Conservation (phyloP, 2,797 vertebrate genomes). For the Tokudaia tokunoshimensis region DNA sequence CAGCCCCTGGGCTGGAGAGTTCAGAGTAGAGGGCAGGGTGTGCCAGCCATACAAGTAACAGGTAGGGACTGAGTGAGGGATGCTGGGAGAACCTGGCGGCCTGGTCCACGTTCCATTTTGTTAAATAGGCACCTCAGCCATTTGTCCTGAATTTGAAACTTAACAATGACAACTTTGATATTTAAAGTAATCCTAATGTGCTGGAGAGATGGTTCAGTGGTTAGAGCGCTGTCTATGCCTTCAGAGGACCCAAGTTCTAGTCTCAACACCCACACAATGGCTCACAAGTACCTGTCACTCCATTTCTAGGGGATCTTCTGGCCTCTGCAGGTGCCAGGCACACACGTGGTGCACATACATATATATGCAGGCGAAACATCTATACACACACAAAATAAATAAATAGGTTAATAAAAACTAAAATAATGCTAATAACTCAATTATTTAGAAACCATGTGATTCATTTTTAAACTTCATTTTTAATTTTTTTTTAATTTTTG, state of each 20-base stretch:
- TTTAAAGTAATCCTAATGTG: neutral
- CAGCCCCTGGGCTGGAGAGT: neutral
- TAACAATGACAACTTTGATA: neutral
- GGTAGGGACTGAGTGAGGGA: neutral
- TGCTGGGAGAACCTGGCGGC: neutral
- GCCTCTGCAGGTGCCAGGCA: neutral
- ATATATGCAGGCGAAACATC: neutral
- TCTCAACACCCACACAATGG: neutral
- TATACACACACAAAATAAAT: too few relatives aligned
- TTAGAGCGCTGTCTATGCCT: neutral
- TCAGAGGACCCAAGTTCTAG: neutral
- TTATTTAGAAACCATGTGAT: conserved; percentile 23
- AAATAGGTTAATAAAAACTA: neutral
- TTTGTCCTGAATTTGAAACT: neutral
- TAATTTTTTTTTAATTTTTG: conserved; percentile 56
- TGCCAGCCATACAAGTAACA: neutral
- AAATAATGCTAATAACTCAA: conserved; percentile 53
- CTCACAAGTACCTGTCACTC: neutral
- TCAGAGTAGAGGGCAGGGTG: too few relatives aligned
- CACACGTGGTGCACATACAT: neutral
- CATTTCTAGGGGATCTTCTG: neutral
- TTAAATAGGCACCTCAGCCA: neutral
- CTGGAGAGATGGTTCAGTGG: neutral
- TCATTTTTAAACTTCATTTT: neutral
- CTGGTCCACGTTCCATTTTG: accelerated